These are phyloP conservation scores for Azorinus chamasolen DNA, from an alignment of 2,888 invertebrate genomes.

Conservation along the genomic window DNA sequence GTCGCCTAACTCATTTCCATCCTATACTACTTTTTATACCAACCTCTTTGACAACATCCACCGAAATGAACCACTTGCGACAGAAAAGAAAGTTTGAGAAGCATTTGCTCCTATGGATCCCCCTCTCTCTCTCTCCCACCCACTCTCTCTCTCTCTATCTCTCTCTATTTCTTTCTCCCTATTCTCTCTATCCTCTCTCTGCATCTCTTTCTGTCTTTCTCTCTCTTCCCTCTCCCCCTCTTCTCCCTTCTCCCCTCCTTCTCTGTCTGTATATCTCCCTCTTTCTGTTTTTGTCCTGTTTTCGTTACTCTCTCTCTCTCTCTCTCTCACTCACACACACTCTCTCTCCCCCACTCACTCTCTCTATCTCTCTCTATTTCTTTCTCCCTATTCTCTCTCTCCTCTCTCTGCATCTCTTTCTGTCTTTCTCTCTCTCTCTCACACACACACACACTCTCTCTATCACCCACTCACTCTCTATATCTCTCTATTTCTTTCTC, in stretches of 20 bases:
- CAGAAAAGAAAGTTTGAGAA: too few relatives aligned
- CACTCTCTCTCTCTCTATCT: too few relatives aligned
- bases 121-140: too few relatives aligned
- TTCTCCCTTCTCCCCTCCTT: background rate
- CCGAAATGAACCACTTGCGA: too few relatives aligned
- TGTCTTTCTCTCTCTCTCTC: conserved; percentile 6
- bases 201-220: too few relatives aligned
- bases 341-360: background rate
- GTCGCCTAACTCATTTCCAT: too few relatives aligned
- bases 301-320: background rate
- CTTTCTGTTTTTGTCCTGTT: background rate
- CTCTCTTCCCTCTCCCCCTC: background rate
- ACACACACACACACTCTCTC: background rate
- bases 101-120: too few relatives aligned
- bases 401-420: background rate
- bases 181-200: background rate
- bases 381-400: background rate
- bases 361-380: background rate
- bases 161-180: too few relatives aligned
- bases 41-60: too few relatives aligned
- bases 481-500: too few relatives aligned
- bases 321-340: background rate
- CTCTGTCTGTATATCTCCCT: background rate
- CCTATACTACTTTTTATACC: too few relatives aligned
- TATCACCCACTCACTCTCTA: too few relatives aligned